Percentiles rank a stretch among this genome's conserved stretches.
Conservation (phyloP, 2,888 invertebrate species). For the Drosophila neonasuta region DNA sequence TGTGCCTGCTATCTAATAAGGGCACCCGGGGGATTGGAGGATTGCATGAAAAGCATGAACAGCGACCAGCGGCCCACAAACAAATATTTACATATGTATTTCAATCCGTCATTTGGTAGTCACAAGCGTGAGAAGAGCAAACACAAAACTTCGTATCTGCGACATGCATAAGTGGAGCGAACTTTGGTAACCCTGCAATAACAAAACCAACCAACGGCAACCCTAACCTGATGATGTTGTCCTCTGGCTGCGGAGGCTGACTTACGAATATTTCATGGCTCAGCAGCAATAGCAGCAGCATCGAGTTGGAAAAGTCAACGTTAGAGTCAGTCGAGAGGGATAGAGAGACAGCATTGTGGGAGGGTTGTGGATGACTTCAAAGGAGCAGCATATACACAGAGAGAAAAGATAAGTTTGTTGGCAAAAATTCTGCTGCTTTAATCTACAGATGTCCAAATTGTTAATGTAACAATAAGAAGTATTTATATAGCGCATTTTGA, state of each 20-base stretch:
- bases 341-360: not conserved
- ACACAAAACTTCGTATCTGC: constrained; percentile 68
- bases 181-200: constrained; percentile 16
- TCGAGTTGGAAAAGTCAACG: constrained; percentile 61
- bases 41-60: constrained; percentile 20
- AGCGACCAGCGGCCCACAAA: constrained; percentile 68
- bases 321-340: constrained; percentile 27
- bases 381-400: constrained; percentile 38
- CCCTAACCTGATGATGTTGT: constrained; percentile 9
- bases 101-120: constrained; percentile 83
- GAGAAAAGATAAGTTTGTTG: not conserved
- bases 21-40: constrained; percentile 35
- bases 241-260: constrained; percentile 53
- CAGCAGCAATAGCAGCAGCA: constrained; percentile 50
- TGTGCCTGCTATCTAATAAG: constrained; percentile 75
- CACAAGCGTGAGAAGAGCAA: constrained; percentile 82
- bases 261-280: constrained; percentile 51
- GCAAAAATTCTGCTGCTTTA: no score
- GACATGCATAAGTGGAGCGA: constrained; percentile 46
- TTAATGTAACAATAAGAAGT: no score
- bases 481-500: no score
- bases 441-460: no score
- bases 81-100: constrained; percentile 80
- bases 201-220: constrained; percentile 2
- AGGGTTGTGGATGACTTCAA: constrained; percentile 55